Base-by-base conservation (phyloP, 2,888 invertebrate genomes). In the Eurois occulta region DNA sequence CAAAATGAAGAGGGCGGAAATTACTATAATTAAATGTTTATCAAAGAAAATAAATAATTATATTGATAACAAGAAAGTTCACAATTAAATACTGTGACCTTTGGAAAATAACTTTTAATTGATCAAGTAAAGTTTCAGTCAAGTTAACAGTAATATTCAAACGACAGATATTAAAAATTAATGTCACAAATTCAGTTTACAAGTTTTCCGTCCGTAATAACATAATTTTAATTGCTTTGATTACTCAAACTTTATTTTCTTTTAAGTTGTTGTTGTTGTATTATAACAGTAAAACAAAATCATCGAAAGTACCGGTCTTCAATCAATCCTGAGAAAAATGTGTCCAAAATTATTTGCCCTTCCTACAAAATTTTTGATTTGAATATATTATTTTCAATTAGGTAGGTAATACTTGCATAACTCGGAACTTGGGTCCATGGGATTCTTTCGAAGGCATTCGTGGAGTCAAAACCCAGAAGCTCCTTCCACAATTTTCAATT, bases 31-130 rank as follows among this genome's bases (percentile, higher is more conserved):
- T 64, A 10, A 32, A 82, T 72, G 16, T 75, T 81, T 38, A 46
- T 71, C 58, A 71, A 67, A 72, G 77, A 82, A 85, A 81, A 67
- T 65, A 76, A 75, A 81, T 72, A 72, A 85, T 80, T 52, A 60
- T 46, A 48, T 41, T 58, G 68, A 68, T 65, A 41, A 65, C 64
- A 69, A 18, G 16, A 76, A 81, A 55, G 46, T 66, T 69, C 18
- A 35, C 67, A 67, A 48, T 80, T 62, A 74, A 81, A 72, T 68
- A 55, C n/a, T 58, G 7, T 64, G 65, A 80, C 72, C 69, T 85
- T 67, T 77, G 58, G 18, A 62, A 77, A 72, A 74, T 65, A 85
- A 85, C 81, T 87, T 85, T 81, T 85, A 85, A 87, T 85, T 87
- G 70, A 72, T 85, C 62, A 48, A 69, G 58, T 80, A 65, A 85